Base-by-base conservation (phyloP, 2,797 vertebrate species). In the Fundulus diaphanus region DNA sequence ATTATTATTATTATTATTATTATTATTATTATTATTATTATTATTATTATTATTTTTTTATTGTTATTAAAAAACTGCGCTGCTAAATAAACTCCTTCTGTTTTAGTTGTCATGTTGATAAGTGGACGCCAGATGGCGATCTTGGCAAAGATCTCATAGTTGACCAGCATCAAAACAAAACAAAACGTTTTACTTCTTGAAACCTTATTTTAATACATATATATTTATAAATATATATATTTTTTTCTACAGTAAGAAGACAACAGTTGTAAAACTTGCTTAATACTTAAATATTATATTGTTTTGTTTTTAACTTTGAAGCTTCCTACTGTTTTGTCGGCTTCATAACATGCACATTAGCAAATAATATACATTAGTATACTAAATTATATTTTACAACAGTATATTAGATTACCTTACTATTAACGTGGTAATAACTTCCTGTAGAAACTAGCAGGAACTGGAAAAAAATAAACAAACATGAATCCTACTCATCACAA, bases 111-210 rank as follows among this genome's bases (percentile, higher is more conserved):
- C 16, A 35, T 85, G 84, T 35, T 27, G 15, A 5, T 4, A 0
- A 7, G 70, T n/a, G 48, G 70, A 73, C 92, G 84, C 88, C 86
- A 92, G 93, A 83, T 83, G 92, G 87, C 84, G 20, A 56, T 85
- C 77, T 91, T 81, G 84, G 29, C 77, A 83, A 84, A 81, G 82
- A 77, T 52, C 31, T 15, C 48, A 27, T 11, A 16, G 20, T 42
- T 18, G 18, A 40, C 1, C 20, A 37, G 15, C 1, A 7, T 20
- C 24, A 40, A 12, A 5, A 27, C 22, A 35, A 35, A 3, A 16
- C 13, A 73, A 51, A 48, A 24, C 3, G 1, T 15, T 12, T 35
- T 20, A 8, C 27, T 31, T 57, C n/a, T 56, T 20, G 16, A 48
- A 51, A 51, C 22, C 9, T 33, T 67, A 15, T 29, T 42, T 31